Evolutionary conservation across 2,888 invertebrate genomes (phyloP), one percentile per base, ranked within the genome.

Genomic region (Drepana falcataria): DNA sequence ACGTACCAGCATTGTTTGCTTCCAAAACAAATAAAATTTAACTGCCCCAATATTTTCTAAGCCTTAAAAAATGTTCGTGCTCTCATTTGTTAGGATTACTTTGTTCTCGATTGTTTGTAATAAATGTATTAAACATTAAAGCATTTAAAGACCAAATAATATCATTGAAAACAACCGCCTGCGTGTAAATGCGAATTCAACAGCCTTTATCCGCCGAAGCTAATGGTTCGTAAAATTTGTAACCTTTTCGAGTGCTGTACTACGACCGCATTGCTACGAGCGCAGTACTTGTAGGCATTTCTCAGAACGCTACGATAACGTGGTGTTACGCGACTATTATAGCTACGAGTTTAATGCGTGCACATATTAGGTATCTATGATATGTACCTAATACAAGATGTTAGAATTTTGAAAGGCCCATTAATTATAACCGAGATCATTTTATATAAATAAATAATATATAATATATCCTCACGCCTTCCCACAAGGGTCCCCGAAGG

Each of bases 181-280:
- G 65, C 67, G 61, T 68, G 59, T 65, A 69, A 73, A 64, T 66
- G 71, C 65, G 62, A 67, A 60, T 71, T 63, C 65, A 73, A 74
- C 70, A 69, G 68, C 70, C 64, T 67, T 69, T 63, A 61, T 61
- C 65, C 59, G 60, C 63, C 55, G 55, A 56, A 70, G 72, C 68
- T 79, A 80, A 79, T 79, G 77, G 76, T 69, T 68, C 72, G 76
- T 75, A 67, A 76, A 77, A 78, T 75, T 75, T 71, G 73, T 74
- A 77, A 69, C 79, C 69, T 66, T 70, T 74, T 73, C 66, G 61
- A 75, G 73, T 69, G 66, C 70, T 69, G 68, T 62, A 64, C 67
- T 69, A 75, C 69, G 65, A 66, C 53, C 56, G 64, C 55, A 65
- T 59, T 61, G 64, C 68, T 68, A 67, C 68, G 64, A 52, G 49